Percentiles rank a stretch among this genome's conserved stretches.
Conservation (phyloP, 2,797 vertebrate genomes). For the Columba guinea region DNA sequence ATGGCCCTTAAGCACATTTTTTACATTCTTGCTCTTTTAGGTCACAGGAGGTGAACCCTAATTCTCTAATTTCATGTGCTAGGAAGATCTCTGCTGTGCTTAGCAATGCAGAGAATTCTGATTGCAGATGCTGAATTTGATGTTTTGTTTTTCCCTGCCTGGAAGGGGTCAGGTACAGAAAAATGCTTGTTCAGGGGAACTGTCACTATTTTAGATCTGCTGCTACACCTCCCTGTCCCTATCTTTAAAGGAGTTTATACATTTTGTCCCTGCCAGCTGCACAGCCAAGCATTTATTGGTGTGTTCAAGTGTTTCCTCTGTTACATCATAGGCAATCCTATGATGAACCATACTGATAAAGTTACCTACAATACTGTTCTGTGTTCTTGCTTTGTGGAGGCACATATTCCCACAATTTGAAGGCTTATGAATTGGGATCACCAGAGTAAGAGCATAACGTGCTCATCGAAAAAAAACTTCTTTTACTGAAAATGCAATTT, state of each 20-base stretch:
- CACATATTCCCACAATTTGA: not conserved
- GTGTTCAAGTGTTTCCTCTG: not conserved
- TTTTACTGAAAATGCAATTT: not conserved
- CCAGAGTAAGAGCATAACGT: not conserved
- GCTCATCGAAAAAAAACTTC: not conserved
- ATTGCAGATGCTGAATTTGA: not conserved
- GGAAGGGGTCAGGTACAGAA: not conserved
- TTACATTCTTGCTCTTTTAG: not conserved
- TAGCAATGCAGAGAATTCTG: not conserved
- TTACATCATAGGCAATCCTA: not conserved
- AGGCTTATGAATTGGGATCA: not conserved
- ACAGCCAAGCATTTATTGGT: not conserved
- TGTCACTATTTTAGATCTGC: not conserved
- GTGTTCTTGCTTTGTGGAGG: not conserved
- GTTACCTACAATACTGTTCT: not conserved
- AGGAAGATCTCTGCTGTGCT: not conserved
- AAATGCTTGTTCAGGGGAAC: not conserved
- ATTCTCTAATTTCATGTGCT: not conserved
- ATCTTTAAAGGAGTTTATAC: not conserved
- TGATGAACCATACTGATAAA: not conserved
- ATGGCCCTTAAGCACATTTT: not conserved
- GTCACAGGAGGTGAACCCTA: not conserved
- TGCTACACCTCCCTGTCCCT: not conserved
- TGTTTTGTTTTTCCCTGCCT: not conserved
- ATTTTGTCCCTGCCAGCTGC: not conserved